Evolutionary conservation across 2,113 vertebrate species (phyloP).

Genomic region (Edolisoma coerulescens): DNA sequence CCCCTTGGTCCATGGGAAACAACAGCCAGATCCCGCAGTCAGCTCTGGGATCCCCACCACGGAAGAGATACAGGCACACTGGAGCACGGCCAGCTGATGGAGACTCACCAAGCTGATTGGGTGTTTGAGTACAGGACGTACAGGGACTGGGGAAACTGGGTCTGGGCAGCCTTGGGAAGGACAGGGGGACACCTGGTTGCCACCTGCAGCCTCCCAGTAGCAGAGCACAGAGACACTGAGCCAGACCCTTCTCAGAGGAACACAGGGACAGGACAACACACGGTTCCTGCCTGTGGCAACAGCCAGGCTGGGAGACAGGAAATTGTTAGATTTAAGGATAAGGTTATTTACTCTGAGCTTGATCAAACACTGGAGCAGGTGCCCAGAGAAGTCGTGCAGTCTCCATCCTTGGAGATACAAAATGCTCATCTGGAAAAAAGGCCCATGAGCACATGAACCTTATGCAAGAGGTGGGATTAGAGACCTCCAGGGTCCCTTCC

Average conservation of each 20-base stretch:
- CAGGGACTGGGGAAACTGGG: not conserved
- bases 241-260: not conserved
- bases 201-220: not conserved
- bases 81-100: not conserved
- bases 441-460: not conserved
- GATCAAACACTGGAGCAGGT: not conserved
- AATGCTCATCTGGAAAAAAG: not conserved
- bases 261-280: rapidly evolving
- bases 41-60: not conserved
- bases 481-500: not conserved
- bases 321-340: not conserved
- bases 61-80: rapidly evolving
- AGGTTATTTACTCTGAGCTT: not conserved
- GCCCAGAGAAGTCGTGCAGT: not conserved
- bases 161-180: not conserved
- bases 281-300: not conserved
- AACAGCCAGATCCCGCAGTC: rapidly evolving
- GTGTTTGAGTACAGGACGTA: rapidly evolving
- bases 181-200: not conserved
- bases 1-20: rapidly evolving
- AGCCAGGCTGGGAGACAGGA: not conserved
- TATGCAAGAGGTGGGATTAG: not conserved
- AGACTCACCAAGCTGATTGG: not conserved
- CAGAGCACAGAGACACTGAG: not conserved
- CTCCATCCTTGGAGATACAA: not conserved